Base-by-base conservation (phyloP, 2,797 vertebrate genomes). In the Coregonus sp. region DNA sequence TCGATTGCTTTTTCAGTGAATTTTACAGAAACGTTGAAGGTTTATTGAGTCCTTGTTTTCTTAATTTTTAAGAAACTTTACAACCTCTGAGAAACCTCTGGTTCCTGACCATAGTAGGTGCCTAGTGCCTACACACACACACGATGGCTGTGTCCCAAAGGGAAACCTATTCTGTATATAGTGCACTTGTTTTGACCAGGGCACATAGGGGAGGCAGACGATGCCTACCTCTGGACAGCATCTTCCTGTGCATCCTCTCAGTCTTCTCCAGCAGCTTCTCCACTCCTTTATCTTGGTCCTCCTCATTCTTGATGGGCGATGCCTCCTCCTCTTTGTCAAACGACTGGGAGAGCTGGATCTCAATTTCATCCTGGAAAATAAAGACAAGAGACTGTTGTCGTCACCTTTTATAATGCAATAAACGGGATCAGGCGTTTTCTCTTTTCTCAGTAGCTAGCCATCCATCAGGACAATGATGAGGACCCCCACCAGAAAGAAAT, bases 201-300 rank as follows among this genome's bases (percentile, higher is more conserved):
- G 31, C 2, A 3, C 31, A 33, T 33, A 33, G 3, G 40, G 40
- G 40, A 47, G 7, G 40, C 40, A 47, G 40, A 47, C 7, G 0
- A 47, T 29, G 88, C 94, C 87, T 91, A 96, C 95, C 96, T 96
- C 96, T 94, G 81, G 96, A 97, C 89, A 96, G 93, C 92, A 96
- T 96, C 94, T 95, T 97, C 89, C 93, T 95, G 75, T 93, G 89
- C 70, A 94, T 91, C 85, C 94, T 96, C 84, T 97, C 95, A 84
- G 89, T 89, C 90, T 89, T 79, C 37, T 91, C 87, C 56, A 78
- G 85, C 78, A 78, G 84, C 78, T 78, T 79, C 37, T 90, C 89
- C 0, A 61, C 37, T 71, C 80, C 81, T 72, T 81, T 96, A 88
- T 96, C 95, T 78, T 94, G 93, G 88, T 96, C 95, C 1, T 90